These are phyloP conservation scores for Gastrophryne carolinensis DNA, from an alignment of 2,797 vertebrate genomes.

Conservation along the genomic window DNA sequence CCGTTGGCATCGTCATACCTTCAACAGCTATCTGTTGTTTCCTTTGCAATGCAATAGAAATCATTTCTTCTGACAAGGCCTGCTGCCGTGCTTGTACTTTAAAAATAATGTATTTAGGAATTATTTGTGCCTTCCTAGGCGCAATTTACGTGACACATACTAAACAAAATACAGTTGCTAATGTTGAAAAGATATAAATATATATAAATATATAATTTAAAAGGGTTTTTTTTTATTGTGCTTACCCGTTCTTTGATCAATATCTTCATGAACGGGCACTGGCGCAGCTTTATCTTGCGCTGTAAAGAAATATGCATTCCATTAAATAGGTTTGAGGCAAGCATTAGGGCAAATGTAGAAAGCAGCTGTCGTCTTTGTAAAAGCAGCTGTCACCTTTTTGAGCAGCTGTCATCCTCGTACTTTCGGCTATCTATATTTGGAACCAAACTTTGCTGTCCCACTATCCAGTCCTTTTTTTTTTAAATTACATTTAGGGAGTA, in stretches of 20 bases:
- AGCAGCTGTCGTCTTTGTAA: not conserved
- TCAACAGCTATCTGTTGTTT: conserved; percentile 48
- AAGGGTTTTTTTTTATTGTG: not conserved
- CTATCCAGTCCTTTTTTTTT: not conserved
- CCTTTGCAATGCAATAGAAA: conserved; percentile 38
- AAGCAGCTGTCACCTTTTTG: not conserved
- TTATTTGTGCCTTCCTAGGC: not conserved
- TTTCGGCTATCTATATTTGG: not conserved
- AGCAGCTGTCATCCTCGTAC: not conserved
- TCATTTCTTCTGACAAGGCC: conserved; percentile 39
- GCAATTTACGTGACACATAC: not conserved
- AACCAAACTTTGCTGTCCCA: not conserved
- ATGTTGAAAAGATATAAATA: not conserved
- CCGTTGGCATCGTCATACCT: conserved; percentile 37
- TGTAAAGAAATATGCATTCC: conserved; percentile 59
- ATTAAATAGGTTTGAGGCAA: not conserved
- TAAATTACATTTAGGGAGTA: too few species aligned
- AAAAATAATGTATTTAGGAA: conserved; percentile 33
- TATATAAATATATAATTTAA: not conserved
- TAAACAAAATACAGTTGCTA: not conserved
- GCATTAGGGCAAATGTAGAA: too few species aligned
- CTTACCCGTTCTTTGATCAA: conserved; percentile 74
- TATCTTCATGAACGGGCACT: conserved; percentile 70
- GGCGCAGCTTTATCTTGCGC: conserved; percentile 66
- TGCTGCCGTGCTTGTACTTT: conserved; percentile 43